Evolutionary conservation across 2,888 invertebrate species (phyloP), one percentile per base, ranked within the genome.

Genomic region (Lasioglossum leucozonium): DNA sequence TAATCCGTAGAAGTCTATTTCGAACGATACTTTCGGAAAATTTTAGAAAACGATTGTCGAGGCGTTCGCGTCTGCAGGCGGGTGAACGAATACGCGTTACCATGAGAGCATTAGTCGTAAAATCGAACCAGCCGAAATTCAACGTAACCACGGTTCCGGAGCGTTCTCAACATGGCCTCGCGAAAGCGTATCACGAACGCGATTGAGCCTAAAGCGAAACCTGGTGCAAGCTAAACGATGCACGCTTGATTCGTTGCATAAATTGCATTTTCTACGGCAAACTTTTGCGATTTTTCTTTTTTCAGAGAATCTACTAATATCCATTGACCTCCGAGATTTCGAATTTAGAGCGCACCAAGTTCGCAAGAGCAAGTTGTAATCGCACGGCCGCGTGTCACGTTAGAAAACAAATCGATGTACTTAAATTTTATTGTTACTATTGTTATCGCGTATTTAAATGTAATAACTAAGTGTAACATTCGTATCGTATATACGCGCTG

Each of bases 351-450:
- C n/a, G 79, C 26, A 55, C 69, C 42, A 47, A 58, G 51, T 4
- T 44, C 16, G 55, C 22, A 26, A 62, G 55, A 16, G n/a, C 51
- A n/a, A n/a, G 51, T 51, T 51, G 51, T 10, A n/a, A 18, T 16
- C 22, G 40, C 30, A 22, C 72, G 22, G 5, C 42, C 44, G 13
- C n/a, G 2, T 22, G 62, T 65, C 22, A 26, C 62, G 44, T 42
- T 67, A 5, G 76, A 58, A 44, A 72, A 34, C 51, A 72, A 44
- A 72, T 74, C 44, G 67, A 80, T 44, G 89, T 89, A 89, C 90
- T 90, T 88, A 84, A 89, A 88, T 84, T 79, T 71, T 78, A 85
- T 81, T 85, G 79, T 89, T 89, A 81, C 85, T 85, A 77, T 72
- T 85, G 87, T 88, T 86, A 82, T 79, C 69, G 78, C 80, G 71